Evolutionary conservation across 2,113 vertebrate species (phyloP), one percentile per base, ranked within the genome.

Genomic region (Hemicordylus capensis): DNA sequence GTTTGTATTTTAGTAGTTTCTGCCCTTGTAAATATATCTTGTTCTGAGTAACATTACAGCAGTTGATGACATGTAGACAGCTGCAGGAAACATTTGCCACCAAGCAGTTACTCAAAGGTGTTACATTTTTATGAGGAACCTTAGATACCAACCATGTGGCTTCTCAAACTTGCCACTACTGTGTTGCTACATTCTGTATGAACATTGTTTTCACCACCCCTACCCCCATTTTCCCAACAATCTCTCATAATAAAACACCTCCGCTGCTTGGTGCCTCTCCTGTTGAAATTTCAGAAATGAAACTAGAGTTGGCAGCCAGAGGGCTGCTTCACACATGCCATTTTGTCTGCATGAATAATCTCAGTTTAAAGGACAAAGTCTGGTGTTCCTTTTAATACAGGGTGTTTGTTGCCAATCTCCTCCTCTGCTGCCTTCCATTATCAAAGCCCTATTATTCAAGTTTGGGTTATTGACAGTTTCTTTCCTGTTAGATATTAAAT

Each of bases 1-100:
- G 79, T 86, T 74, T 91, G 84, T 76, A 86, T 44, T 10, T 44
- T 82, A 90, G 66, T 74, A 90, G 83, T 87, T 90, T 56, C 28
- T 85, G 77, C 37, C 70, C 83, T 80, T 81, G 61, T n/a, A n/a
- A n/a, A n/a, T n/a, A n/a, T 85, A 66, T 86, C 44, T 87, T 81
- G 85, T 34, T 79, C 59, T 74, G 20, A 31, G 90, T 75, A 76
- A 85, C 76, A 67, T 87, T 48, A 91, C 86, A 93, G 76, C 84
- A 92, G 22, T 28, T 75, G 77, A 31, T 84, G 72, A 90, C 12
- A 28, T 28, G 4, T 59, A 42, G 6, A 24, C 54, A 42, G 54
- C 54, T 59, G 11, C 3, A 14, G 4, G 75, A 59, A 24, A 37
- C 34, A 26, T 39, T 77, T 59, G 56, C 75, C 34, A 59, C 22